Percentiles rank a stretch among this genome's conserved stretches.
These are phyloP conservation scores for Hesperophylax magnus DNA, from an alignment of 1,140 invertebrate species.

Conservation along the genomic window DNA sequence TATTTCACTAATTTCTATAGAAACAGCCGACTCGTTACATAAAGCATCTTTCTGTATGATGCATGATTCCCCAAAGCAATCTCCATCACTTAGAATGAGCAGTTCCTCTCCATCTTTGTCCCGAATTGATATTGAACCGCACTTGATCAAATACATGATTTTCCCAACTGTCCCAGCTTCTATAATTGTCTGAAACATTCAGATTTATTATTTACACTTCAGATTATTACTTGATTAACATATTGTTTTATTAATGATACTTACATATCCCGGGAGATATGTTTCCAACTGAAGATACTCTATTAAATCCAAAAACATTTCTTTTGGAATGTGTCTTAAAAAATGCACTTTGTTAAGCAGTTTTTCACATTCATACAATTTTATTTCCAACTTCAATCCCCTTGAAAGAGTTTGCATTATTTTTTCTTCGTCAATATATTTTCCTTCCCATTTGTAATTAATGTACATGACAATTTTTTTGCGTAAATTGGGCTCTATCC, in stretches of 20 bases:
- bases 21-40: neutral
- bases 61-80: constrained; percentile 32
- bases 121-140: constrained; percentile 19
- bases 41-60: neutral
- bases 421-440: constrained; percentile 40
- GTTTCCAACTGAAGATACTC: constrained; percentile 29
- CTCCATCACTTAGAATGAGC: neutral
- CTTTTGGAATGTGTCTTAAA: constrained; percentile 23
- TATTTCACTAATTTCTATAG: constrained; percentile 38
- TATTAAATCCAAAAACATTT: constrained; percentile 25
- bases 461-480: constrained; percentile 40
- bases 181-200: constrained; percentile 3
- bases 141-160: constrained; percentile 27
- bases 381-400: constrained; percentile 36
- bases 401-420: constrained; percentile 21
- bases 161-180: constrained; percentile 8
- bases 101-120: neutral
- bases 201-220: neutral
- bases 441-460: constrained; percentile 44
- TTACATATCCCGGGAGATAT: constrained; percentile 33
- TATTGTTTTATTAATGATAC: neutral
- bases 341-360: constrained; percentile 15
- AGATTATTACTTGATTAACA: too few species aligned
- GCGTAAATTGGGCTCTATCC: neutral
- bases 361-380: constrained; percentile 40